phyloP scores from a whole-genome alignment of 1,140 invertebrate genomes.

The Drosophila asahinai region DNA sequence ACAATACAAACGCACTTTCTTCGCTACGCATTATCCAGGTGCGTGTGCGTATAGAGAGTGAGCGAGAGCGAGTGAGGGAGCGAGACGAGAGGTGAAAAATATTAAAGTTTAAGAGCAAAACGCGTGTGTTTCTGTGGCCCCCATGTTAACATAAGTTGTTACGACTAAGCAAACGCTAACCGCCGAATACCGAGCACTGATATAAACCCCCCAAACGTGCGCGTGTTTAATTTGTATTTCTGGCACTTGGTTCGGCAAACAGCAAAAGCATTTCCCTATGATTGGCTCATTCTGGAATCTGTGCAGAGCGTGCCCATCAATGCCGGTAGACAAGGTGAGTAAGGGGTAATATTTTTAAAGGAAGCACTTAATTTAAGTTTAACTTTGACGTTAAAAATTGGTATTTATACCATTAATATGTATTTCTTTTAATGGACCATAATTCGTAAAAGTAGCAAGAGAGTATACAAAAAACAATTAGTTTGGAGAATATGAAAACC shows the following conservation, averaged over 20 bases:
- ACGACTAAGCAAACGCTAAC: constrained; percentile 37
- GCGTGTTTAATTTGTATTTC: constrained; percentile 73
- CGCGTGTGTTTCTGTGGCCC: constrained; percentile 51
- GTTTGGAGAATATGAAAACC: no score
- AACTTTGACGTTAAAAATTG: background rate
- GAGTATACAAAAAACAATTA: no score
- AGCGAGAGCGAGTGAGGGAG: constrained; percentile 18
- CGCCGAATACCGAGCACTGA: constrained; percentile 25
- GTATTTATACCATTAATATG: background rate
- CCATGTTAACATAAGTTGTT: constrained; percentile 49
- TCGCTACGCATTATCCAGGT: constrained; percentile 71
- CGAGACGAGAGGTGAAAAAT: constrained; percentile 20
- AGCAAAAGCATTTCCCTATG: constrained; percentile 88
- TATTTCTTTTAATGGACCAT: background rate
- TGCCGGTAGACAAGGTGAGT: constrained; percentile 96
- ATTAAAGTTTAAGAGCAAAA: constrained; percentile 18
- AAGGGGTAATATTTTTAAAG: background rate
- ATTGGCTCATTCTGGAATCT: constrained; percentile 97
- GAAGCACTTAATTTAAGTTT: background rate
- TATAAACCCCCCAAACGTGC: constrained; percentile 42
- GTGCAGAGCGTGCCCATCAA: constrained; percentile 96
- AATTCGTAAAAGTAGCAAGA: no score
- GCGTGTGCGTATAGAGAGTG: constrained; percentile 69
- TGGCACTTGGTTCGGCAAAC: constrained; percentile 59
- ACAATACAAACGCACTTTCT: constrained; percentile 76